Conservation (phyloP, 2,113 vertebrate genomes). For the Condylura cristata region DNA sequence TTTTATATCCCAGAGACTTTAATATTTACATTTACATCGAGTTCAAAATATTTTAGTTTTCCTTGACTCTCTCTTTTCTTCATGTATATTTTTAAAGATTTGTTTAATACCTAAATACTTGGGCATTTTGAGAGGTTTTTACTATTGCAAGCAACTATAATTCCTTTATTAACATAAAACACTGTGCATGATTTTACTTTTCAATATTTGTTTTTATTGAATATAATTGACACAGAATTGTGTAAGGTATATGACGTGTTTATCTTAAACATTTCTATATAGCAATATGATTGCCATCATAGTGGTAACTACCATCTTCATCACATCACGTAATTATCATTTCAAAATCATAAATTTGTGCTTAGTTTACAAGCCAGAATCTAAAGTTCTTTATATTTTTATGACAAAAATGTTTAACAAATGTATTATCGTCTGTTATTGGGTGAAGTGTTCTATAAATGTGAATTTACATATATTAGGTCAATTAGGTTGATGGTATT, state of each 20-base stretch:
- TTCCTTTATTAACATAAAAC: neutral
- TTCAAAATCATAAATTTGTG: neutral
- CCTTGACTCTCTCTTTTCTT: neutral
- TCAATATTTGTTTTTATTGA: neutral
- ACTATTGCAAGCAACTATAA: neutral
- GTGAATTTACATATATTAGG: neutral
- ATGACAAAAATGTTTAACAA: neutral
- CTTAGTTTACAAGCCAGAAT: neutral
- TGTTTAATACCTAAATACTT: neutral
- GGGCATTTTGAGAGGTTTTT: neutral
- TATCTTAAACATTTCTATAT: neutral
- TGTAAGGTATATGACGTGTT: neutral
- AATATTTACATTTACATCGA: neutral
- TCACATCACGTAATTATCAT: neutral
- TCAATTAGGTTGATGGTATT: neutral
- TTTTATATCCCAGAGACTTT: neutral
- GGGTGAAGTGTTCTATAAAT: neutral
- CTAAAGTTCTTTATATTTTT: neutral
- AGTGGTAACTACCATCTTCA: neutral
- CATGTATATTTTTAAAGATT: neutral
- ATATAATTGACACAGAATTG: neutral
- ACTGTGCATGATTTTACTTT: neutral
- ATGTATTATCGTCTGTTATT: neutral
- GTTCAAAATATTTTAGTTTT: neutral
- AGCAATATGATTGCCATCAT: neutral